These are phyloP conservation scores for Apogon hyalosoma DNA, from an alignment of 2,797 vertebrate species.

Conservation along the genomic window DNA sequence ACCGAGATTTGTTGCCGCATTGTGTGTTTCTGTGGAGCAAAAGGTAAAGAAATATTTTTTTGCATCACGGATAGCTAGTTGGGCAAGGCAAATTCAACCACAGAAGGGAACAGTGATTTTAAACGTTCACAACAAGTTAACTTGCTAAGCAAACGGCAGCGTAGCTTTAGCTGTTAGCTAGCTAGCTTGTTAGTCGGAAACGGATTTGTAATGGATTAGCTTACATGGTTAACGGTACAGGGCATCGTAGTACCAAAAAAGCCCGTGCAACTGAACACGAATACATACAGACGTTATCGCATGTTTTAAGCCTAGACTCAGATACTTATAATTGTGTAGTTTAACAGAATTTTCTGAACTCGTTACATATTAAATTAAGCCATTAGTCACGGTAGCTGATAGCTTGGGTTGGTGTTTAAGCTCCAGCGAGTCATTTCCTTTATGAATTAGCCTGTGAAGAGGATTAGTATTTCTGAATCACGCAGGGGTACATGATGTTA, in stretches of 20 bases:
- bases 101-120: not conserved
- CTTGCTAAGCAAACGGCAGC: conserved; percentile 33
- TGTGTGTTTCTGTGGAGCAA: conserved; percentile 37
- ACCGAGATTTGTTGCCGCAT: conserved; percentile 61
- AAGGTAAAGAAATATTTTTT: conserved; percentile 40
- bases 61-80: fast-evolving
- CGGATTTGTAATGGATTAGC: conserved; percentile 71
- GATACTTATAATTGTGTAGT: not conserved
- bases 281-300: not conserved
- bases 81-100: not conserved
- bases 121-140: conserved; percentile 9
- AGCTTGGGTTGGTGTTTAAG: conserved; percentile 17
- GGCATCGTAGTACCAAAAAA: not conserved
- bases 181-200: conserved; percentile 66
- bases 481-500: not conserved
- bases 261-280: fast-evolving
- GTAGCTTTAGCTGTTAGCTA: conserved; percentile 63
- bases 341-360: not conserved
- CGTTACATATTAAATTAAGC: not conserved
- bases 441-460: conserved; percentile 36
- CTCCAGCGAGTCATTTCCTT: conserved; percentile 41
- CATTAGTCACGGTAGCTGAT: conserved; percentile 33
- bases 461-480: conserved; percentile 35
- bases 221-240: conserved; percentile 43
- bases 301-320: not conserved